A percentile compares a stretch with the other conserved stretches of the same genome.
Evolutionary conservation across 92 coral and sea anemone species (phyloP).

Genomic region (Pocillopora meandrina): DNA sequence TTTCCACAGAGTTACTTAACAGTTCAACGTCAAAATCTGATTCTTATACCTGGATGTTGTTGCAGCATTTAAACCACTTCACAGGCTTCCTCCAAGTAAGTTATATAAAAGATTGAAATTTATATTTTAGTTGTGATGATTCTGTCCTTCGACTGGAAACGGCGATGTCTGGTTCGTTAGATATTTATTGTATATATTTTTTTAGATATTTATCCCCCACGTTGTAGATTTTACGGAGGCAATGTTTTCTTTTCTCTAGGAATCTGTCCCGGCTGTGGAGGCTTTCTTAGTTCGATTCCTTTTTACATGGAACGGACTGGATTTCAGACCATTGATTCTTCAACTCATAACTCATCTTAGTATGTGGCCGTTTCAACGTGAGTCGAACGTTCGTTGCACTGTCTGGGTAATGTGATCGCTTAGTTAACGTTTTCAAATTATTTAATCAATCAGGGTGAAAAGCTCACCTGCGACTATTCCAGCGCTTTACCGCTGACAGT

Average conservation of each 20-base stretch:
- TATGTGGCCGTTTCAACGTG: conserved; percentile 81
- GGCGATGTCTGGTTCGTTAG: background rate
- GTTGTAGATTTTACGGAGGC: background rate
- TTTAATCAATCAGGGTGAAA: background rate
- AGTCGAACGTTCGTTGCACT: conserved; percentile 14
- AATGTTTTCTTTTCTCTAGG: conserved; percentile 36
- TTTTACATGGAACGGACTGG: conserved; percentile 87
- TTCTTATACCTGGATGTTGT: conserved; percentile 17
- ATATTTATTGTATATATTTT: background rate
- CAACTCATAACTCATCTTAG: conserved; percentile 75
- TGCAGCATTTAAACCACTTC: conserved; percentile 64
- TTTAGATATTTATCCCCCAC: too few species aligned
- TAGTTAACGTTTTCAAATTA: background rate
- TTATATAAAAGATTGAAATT: background rate
- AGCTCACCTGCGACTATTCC: background rate
- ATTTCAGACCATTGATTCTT: conserved; percentile 76
- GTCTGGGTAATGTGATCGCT: background rate
- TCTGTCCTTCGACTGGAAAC: background rate
- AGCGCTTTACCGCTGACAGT: background rate
- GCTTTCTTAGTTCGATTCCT: conserved; percentile 75
- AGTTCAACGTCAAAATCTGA: conserved; percentile 19
- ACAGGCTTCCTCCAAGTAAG: conserved; percentile 81
- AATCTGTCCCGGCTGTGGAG: conserved; percentile 82
- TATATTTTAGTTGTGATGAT: too few species aligned
- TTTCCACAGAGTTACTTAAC: conserved; percentile 19